Evolutionary conservation across 2,888 invertebrate genomes (phyloP), one percentile per base, ranked within the genome.

Genomic region (Nephrotoma guestfalica): DNA sequence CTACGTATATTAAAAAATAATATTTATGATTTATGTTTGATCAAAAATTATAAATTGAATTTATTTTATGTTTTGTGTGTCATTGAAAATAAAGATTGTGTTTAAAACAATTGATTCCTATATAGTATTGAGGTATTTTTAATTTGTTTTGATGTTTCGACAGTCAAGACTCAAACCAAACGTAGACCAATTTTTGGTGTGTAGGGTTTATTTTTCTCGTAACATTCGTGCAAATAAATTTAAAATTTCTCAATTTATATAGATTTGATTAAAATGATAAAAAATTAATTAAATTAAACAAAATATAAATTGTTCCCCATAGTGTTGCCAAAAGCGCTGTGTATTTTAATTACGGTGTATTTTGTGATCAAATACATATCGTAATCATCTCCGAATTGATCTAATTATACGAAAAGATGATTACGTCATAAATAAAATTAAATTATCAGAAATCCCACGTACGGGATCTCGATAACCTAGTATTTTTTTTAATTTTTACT

Each of bases 311-410:
- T 84, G 84, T 41, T 41, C 42, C 84, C 84, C 84, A 71, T 71
- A 84, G 84, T 84, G 84, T 84, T 84, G 84, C 84, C 84, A 84
- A 84, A 84, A 84, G 84, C 84, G 84, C 84, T 41, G 84, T 84
- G 84, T 84, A 84, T 84, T 84, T 41, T 41, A 84, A 84, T 41
- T 41, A 41, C 42, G 41, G 84, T 84, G 84, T 84, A 41, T 84
- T 84, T 41, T 84, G 84, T 71, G 71, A 71, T 71, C 71, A 71
- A 71, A 71, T 71, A 71, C 71, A 71, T 71, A 71, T 30, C 71
- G 71, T 30, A 71, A 71, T 30, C 71, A 71, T 71, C 71, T 71
- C 9, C 2, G 71, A 71, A 30, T 71, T 71, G 30, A 71, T 30
- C 30, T 71, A 71, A 71, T 71, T 71, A 30, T 30, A 30, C 30